These are phyloP conservation scores for Agonum fuliginosum DNA, from an alignment of 2,888 invertebrate species.

Conservation along the genomic window DNA sequence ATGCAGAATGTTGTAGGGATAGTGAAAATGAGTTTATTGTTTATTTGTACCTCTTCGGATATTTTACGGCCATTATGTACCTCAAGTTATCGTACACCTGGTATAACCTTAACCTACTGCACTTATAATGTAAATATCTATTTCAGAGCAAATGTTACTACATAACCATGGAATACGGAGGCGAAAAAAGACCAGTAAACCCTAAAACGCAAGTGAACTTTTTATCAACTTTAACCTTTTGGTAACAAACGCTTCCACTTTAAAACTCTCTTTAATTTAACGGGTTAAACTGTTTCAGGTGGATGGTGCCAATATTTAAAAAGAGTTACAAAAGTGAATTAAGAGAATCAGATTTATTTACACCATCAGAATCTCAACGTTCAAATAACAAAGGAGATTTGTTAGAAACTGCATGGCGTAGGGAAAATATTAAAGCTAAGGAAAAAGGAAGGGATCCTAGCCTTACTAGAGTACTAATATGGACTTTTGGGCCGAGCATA, in stretches of 20 bases:
- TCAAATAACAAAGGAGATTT: constrained; percentile 44
- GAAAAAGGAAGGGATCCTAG: constrained; percentile 24
- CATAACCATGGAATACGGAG: constrained; percentile 4
- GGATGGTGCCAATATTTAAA: constrained; percentile 53
- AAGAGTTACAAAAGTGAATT: constrained; percentile 34
- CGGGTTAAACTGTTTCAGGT: constrained; percentile 35
- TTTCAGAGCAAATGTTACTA: constrained; percentile 7
- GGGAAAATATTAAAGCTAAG: constrained; percentile 26
- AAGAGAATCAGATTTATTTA: constrained; percentile 32
- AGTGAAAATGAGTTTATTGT: too few relatives aligned
- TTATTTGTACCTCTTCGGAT: too few relatives aligned
- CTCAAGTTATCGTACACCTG: too few relatives aligned
- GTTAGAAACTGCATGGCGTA: constrained; percentile 43
- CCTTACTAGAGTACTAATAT: constrained; percentile 46
- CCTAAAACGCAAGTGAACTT: constrained; percentile 44
- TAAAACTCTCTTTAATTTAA: neutral
- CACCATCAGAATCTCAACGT: constrained; percentile 44
- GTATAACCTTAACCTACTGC: too few relatives aligned
- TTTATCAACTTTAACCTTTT: constrained; percentile 45
- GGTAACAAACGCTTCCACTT: constrained; percentile 27
- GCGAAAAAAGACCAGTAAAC: constrained; percentile 1
- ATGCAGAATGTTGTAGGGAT: too few relatives aligned
- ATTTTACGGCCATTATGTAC: too few relatives aligned
- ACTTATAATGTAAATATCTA: constrained; percentile 1
- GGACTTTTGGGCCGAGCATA: constrained; percentile 48